phyloP scores from a whole-genome alignment of 2,888 invertebrate genomes.

The Clostera curtula region DNA sequence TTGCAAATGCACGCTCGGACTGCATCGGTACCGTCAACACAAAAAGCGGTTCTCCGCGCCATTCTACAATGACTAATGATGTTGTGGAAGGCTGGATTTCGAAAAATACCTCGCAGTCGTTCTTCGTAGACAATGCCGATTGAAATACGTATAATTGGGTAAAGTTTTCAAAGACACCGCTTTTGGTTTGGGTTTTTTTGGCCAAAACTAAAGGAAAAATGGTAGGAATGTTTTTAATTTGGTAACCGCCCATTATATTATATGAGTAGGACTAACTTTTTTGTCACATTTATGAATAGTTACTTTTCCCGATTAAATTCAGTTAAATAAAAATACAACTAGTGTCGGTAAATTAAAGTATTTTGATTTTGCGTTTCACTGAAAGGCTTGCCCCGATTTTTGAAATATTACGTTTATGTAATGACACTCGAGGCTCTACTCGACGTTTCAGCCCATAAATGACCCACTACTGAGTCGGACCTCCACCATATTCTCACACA shows the following conservation, averaged over 20 bases:
- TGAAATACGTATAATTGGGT: slow-evolving; percentile 45
- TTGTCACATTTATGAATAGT: too few relatives aligned
- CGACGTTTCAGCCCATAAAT: too few relatives aligned
- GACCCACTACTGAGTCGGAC: too few relatives aligned
- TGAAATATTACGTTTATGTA: too few relatives aligned
- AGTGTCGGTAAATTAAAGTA: too few relatives aligned
- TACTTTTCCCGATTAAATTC: too few relatives aligned
- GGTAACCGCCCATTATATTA: neutral
- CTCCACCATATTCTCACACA: too few relatives aligned
- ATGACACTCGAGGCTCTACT: too few relatives aligned
- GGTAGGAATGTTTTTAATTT: neutral
- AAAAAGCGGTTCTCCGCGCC: slow-evolving; percentile 49
- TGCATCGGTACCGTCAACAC: slow-evolving; percentile 40
- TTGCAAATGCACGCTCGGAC: slow-evolving; percentile 29
- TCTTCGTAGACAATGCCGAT: slow-evolving; percentile 46
- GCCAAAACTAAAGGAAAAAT: neutral
- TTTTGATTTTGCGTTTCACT: neutral
- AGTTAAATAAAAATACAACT: too few relatives aligned
- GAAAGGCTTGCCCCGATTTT: neutral
- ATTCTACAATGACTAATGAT: slow-evolving; percentile 60
- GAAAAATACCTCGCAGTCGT: slow-evolving; percentile 49
- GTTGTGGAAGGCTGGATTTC: slow-evolving; percentile 39
- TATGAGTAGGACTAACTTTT: too few relatives aligned
- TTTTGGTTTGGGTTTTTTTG: neutral
- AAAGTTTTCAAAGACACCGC: slow-evolving; percentile 20